Conservation (phyloP, 1,140 invertebrate species). For the Magallana gigas region DNA sequence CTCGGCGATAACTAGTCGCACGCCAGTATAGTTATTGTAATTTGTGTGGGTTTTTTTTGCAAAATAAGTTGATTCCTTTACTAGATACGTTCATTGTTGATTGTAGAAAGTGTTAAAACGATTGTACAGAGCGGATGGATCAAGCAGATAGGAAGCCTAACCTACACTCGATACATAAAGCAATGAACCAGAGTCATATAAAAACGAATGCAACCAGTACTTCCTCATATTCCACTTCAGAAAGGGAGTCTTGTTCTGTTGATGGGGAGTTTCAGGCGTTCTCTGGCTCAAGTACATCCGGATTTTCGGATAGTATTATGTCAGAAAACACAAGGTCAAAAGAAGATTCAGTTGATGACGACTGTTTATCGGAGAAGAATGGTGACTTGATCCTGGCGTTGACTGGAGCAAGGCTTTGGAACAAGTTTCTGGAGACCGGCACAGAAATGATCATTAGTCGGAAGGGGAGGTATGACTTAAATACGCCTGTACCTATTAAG, state of each 20-base stretch:
- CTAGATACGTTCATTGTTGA: too few species aligned
- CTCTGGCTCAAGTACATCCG: not conserved
- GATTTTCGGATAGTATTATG: not conserved
- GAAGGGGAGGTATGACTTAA: slow-evolving; percentile 87
- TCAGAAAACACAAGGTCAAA: not conserved
- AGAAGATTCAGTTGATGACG: not conserved
- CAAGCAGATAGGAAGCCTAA: not conserved
- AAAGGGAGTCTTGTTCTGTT: not conserved
- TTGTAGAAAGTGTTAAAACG: too few species aligned
- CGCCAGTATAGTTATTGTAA: too few species aligned
- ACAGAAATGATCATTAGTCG: slow-evolving; percentile 99
- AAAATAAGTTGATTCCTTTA: too few species aligned
- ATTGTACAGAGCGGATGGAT: not conserved
- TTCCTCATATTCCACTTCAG: not conserved
- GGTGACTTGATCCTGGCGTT: slow-evolving; percentile 73
- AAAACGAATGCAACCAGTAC: not conserved
- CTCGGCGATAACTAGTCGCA: too few species aligned
- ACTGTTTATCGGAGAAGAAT: not conserved
- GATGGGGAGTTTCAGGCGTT: not conserved
- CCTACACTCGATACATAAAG: not conserved
- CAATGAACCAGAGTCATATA: not conserved
- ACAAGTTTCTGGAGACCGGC: slow-evolving; percentile 97
- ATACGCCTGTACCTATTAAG: too few species aligned
- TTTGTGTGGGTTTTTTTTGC: too few species aligned
- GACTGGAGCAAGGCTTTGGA: slow-evolving; percentile 94